Base-by-base conservation (phyloP, 2,888 invertebrate genomes). In the Phalera bucephala region DNA sequence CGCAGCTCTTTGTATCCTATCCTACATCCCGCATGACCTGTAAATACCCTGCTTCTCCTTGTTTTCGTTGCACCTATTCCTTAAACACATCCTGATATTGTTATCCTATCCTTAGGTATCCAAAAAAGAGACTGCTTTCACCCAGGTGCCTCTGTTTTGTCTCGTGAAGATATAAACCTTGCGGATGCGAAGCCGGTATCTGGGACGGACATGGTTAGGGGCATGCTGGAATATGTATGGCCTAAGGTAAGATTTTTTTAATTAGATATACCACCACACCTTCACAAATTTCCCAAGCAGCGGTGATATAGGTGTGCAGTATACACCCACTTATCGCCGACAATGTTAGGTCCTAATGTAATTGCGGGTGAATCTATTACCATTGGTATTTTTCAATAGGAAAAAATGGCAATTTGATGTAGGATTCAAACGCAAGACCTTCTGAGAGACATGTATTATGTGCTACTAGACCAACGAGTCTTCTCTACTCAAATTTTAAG, bases 171-270 rank as follows among this genome's bases (percentile, higher is more conserved):
- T 79, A 86, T 94, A 45, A 90, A 92, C 66, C 66, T 93, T 59
- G 91, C 87, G 19, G 90, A 92, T 69, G 84, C 90, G 25, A 88
- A 89, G 64, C 87, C 92, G 31, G 92, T 96, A 44, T 91, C 94
- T 5, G 92, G 94, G 48, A 64, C 87, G 60, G 94, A 97, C 66
- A 98, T 99, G 95, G 70, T 98, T 15, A 92, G 91, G 52, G 95
- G 95, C 32, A 98, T 99, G 97, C 78, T 96, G 75, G 92, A 92
- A 32, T 97, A 98, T 85, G 95, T 99, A 38, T 99, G 99, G 99
- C 99, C 99, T 14, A 95, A 96, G 91, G 95, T 95, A 42, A 77
- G 64, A 48, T 38, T 36, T 40, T 27, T 2, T 7, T 17, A 17
- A n/a, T n/a, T n/a, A n/a, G n/a, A n/a, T n/a, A n/a, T n/a, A n/a